Conservation (phyloP, 2,113 vertebrate genomes). For the Herpetotheres cachinnans region DNA sequence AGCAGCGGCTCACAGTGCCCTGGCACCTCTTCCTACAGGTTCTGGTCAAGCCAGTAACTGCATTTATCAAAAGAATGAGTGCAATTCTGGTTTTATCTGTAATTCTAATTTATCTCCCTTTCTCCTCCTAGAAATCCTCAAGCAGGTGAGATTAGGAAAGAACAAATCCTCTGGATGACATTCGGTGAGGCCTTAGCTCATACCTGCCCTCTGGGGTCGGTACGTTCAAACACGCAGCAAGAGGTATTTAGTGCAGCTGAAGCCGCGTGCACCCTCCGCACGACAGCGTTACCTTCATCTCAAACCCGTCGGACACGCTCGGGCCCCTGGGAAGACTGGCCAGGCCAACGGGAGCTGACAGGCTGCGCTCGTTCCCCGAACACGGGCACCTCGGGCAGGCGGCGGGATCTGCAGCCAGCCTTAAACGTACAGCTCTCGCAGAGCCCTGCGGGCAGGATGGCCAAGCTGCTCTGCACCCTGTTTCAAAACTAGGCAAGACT, state of each 20-base stretch:
- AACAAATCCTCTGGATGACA: neutral
- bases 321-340: neutral
- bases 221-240: neutral
- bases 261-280: neutral
- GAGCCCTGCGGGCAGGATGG: too few relatives aligned
- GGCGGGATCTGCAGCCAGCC: neutral
- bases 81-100: neutral
- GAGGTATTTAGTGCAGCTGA: too few relatives aligned
- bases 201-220: neutral
- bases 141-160: neutral
- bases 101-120: neutral
- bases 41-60: neutral
- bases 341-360: neutral
- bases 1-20: neutral
- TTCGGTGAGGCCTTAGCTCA: neutral
- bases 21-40: neutral
- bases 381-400: rapidly evolving
- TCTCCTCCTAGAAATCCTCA: neutral
- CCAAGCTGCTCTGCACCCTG: neutral
- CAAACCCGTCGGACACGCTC: rapidly evolving
- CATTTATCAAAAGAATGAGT: neutral
- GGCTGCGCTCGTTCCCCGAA: neutral
- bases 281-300: neutral
- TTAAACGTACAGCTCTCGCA: rapidly evolving
- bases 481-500: neutral